Base-by-base conservation (phyloP, 1,140 invertebrate genomes). In the Drosophila arizonae region DNA sequence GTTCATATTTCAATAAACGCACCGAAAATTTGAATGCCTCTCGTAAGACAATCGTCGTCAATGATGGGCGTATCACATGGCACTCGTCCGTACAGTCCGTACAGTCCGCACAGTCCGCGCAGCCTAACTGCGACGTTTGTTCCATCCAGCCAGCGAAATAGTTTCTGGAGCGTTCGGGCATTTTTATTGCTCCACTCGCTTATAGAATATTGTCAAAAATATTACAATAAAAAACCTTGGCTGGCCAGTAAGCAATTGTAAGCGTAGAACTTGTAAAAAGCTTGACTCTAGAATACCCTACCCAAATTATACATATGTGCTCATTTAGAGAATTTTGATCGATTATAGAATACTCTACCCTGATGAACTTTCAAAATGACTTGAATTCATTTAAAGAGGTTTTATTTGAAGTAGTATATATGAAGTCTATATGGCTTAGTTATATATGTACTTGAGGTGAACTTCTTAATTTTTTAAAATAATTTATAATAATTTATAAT, bases 1-100 rank as follows among this genome's bases (percentile, higher is more conserved):
- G 81, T 76, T 86, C 79, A 87, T 87, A 86, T 86, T 86, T 86
- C 82, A 86, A 86, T 86, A 80, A 82, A 86, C 82, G 76, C 72
- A 79, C 79, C 79, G 82, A 86, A 87, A 87, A 86, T 86, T 86
- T 87, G 67, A 86, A 86, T 87, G 79, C 50, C 67, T 9, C 48
- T 43, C 13, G 41, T 77, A 77, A 87, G 62, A 86, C 82, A 86
- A 86, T 87, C 72, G 76, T 87, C 72, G 76, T 78, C 58, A 54
- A 81, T 78, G 75, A 79, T 75, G 78, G 76, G 67, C 78, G 65
- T 82, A 77, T 86, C 82, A 58, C 56, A 71, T 81, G 82, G 67
- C 81, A 81, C 63, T 62, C 63, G 81, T 62, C 28, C 13, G n/a
- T 2, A 13, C 6, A 15, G 41, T 41, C 2, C 45, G 13, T 11